These are phyloP conservation scores for Decapterus maruadsi DNA, from an alignment of 2,797 vertebrate genomes.

Conservation along the genomic window DNA sequence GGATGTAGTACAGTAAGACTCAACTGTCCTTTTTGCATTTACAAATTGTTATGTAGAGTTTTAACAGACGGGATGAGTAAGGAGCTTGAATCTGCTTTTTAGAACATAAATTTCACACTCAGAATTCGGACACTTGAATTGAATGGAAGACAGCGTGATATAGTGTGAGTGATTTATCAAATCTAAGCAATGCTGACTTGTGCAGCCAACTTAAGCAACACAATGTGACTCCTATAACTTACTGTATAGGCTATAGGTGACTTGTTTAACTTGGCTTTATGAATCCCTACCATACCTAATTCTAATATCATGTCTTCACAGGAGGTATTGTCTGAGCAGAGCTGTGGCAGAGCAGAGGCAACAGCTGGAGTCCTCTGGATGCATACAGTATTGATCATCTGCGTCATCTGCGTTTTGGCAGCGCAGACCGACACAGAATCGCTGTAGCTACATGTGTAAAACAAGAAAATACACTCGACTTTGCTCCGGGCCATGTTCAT, in stretches of 20 bases:
- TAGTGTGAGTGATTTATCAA: no score
- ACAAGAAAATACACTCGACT: background rate
- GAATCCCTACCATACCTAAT: background rate
- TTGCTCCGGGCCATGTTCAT: background rate
- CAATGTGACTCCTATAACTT: background rate
- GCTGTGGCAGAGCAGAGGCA: background rate
- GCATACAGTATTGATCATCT: background rate
- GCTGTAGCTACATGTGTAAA: background rate
- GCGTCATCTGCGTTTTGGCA: background rate
- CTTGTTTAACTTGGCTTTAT: slow-evolving; percentile 2
- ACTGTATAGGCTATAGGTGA: slow-evolving; percentile 4
- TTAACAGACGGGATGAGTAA: background rate
- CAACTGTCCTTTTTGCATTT: background rate
- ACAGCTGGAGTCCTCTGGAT: background rate
- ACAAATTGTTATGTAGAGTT: background rate
- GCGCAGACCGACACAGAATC: background rate
- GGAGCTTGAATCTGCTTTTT: no score
- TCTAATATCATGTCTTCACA: background rate
- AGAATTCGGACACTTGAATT: no score
- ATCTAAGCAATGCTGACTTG: no score
- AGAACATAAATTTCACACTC: no score
- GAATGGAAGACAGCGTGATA: no score
- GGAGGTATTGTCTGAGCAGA: background rate
- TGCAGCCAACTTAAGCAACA: background rate
- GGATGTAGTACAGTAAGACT: no score